Conservation (phyloP, 2,888 invertebrate genomes). For the Cheilosia grossa region DNA sequence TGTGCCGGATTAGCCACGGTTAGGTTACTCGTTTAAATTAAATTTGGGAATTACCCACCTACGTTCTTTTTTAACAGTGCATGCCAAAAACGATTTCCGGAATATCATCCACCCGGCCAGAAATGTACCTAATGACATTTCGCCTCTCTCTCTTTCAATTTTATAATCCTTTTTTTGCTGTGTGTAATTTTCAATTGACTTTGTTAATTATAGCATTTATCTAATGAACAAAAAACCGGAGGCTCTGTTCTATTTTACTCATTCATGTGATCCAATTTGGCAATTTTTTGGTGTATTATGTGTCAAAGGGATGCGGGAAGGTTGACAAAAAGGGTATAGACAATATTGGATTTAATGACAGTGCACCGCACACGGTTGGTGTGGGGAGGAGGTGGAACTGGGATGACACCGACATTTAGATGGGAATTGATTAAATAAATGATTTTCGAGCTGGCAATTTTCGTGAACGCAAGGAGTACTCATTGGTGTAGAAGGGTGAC, state of each 20-base stretch:
- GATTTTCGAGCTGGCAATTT: constrained; percentile 44
- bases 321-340: constrained; percentile 22
- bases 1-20: constrained; percentile 65
- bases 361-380: neutral
- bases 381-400: neutral
- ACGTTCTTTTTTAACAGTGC: neutral
- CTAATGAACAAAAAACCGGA: constrained; percentile 49
- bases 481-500: neutral
- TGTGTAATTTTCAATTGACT: constrained; percentile 73
- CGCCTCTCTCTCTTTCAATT: constrained; percentile 8
- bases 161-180: constrained; percentile 60
- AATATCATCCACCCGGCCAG: constrained; percentile 32
- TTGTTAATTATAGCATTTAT: constrained; percentile 68
- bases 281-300: neutral
- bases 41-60: constrained; percentile 25
- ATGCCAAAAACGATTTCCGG: constrained; percentile 34
- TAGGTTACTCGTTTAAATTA: constrained; percentile 67
- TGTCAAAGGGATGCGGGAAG: constrained; percentile 1
- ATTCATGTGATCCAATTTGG: constrained; percentile 61
- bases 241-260: constrained; percentile 61
- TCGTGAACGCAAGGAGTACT: neutral
- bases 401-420: constrained; percentile 62
- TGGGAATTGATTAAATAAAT: constrained; percentile 67
- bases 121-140: constrained; percentile 27
- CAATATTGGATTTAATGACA: constrained; percentile 22